Conservation (phyloP, 2,888 invertebrate genomes). For the Andrena minutula region DNA sequence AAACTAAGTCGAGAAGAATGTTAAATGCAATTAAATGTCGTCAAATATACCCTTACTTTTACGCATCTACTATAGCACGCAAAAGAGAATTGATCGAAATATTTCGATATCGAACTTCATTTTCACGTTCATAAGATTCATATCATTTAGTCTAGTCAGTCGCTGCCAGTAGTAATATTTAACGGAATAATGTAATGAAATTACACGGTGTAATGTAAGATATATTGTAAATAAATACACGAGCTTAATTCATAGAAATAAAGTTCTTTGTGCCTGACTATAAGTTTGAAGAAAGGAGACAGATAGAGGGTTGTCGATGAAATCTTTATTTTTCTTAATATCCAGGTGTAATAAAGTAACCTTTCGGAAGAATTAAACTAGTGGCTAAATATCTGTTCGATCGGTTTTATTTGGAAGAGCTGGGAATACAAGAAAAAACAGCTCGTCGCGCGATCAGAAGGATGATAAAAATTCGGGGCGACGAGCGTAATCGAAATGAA, state of each 20-base stretch:
- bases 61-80: constrained; percentile 26
- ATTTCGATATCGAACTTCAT: constrained; percentile 64
- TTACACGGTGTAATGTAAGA: constrained; percentile 68
- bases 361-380: too few species aligned
- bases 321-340: not conserved
- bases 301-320: not conserved
- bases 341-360: not conserved
- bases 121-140: constrained; percentile 63
- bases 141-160: constrained; percentile 80
- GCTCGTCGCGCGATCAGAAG: not conserved
- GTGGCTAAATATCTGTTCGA: not conserved
- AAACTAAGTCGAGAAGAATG: not conserved
- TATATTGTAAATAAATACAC: constrained; percentile 75
- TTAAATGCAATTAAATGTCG: constrained; percentile 4
- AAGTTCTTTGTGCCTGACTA: constrained; percentile 9
- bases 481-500: constrained; percentile 32
- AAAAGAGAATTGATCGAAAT: constrained; percentile 30
- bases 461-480: constrained; percentile 19
- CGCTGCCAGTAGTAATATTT: constrained; percentile 68
- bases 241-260: constrained; percentile 56
- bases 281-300: not conserved
- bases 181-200: constrained; percentile 70
- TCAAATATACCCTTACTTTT: not conserved
- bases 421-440: not conserved
- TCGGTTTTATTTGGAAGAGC: not conserved